Evolutionary conservation across 2,113 vertebrate species (phyloP).

Genomic region (Albula goreensis): DNA sequence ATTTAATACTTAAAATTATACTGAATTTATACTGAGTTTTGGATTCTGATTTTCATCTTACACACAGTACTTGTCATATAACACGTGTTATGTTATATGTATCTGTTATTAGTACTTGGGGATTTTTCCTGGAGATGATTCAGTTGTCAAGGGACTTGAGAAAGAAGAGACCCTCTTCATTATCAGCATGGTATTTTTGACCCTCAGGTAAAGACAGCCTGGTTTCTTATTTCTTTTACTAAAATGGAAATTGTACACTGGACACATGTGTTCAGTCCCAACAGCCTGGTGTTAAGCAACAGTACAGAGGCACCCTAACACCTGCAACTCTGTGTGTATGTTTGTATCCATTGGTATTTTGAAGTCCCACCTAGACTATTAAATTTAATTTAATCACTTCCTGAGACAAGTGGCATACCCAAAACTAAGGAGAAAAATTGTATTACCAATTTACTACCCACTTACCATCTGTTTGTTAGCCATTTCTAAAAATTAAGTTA

Average conservation of each 20-base stretch:
- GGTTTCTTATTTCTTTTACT: not conserved
- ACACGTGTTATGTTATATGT: too few species aligned
- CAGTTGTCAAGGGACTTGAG: too few species aligned
- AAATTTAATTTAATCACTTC: not conserved
- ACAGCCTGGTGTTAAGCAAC: not conserved
- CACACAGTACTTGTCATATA: too few species aligned
- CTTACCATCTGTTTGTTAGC: not conserved
- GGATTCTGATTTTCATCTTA: too few species aligned
- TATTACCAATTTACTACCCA: not conserved
- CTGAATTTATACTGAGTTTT: too few species aligned
- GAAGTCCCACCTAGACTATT: not conserved
- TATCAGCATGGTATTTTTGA: not conserved
- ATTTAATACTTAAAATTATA: too few species aligned
- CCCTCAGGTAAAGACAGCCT: not conserved
- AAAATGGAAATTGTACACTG: not conserved
- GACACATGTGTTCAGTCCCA: not conserved
- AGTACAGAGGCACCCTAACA: not conserved
- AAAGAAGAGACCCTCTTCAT: too few species aligned
- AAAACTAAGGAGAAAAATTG: not conserved
- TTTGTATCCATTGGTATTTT: not conserved
- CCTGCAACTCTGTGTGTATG: not conserved
- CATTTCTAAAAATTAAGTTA: not conserved
- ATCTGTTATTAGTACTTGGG: too few species aligned
- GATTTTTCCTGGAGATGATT: too few species aligned
- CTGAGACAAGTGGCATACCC: not conserved